A percentile compares a stretch with the other conserved stretches of the same genome.
phyloP scores from a whole-genome alignment of 2,888 invertebrate species.

The Pachliopta kotzebuea region DNA sequence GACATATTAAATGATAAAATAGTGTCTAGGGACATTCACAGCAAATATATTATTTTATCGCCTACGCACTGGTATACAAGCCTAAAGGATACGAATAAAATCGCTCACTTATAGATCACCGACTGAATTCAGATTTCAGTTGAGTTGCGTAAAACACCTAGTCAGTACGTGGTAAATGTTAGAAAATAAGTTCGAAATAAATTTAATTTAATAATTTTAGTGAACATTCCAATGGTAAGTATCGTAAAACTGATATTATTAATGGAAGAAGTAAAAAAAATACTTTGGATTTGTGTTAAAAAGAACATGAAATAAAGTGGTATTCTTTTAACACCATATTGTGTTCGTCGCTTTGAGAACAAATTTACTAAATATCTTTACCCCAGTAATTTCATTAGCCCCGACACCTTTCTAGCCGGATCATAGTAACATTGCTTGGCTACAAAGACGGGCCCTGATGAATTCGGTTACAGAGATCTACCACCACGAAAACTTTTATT shows the following conservation, averaged over 20 bases:
- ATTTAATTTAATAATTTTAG: not conserved
- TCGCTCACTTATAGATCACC: constrained; percentile 27
- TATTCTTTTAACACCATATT: too few relatives aligned
- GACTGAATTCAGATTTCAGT: constrained; percentile 30
- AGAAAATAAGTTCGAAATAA: not conserved
- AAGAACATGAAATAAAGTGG: too few relatives aligned
- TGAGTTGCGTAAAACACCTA: constrained; percentile 19
- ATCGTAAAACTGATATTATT: not conserved
- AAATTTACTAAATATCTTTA: too few relatives aligned
- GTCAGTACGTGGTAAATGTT: constrained; percentile 5
- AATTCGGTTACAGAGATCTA: too few relatives aligned
- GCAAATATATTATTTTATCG: constrained; percentile 14
- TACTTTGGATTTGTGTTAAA: too few relatives aligned
- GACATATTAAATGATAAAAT: constrained; percentile 6
- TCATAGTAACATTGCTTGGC: too few relatives aligned
- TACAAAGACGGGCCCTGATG: too few relatives aligned
- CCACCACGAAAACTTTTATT: too few relatives aligned
- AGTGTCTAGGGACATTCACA: not conserved
- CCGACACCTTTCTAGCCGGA: too few relatives aligned
- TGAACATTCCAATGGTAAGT: not conserved
- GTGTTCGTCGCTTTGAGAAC: too few relatives aligned
- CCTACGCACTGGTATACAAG: constrained; percentile 16
- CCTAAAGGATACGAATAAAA: constrained; percentile 27
- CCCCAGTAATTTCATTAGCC: too few relatives aligned
- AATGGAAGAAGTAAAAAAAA: too few relatives aligned